phyloP scores from a whole-genome alignment of 2,797 vertebrate genomes.

The Petrocephalus schoutedeni region DNA sequence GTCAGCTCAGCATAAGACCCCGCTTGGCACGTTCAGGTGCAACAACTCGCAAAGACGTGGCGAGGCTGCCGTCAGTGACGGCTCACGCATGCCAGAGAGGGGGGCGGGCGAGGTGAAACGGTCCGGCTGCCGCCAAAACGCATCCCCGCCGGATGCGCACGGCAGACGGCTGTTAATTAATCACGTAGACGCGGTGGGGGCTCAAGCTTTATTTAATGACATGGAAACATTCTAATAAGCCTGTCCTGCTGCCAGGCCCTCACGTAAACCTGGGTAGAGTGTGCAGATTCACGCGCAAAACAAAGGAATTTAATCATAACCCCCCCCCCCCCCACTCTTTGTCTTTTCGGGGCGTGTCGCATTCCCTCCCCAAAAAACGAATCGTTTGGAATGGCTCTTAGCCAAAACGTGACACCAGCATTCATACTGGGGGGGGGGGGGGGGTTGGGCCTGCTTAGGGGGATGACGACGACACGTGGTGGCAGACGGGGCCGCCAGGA shows the following conservation, averaged over 20 bases:
- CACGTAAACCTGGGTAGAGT: constrained; percentile 48
- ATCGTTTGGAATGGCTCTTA: constrained; percentile 40
- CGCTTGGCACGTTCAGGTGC: background rate
- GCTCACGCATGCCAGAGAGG: background rate
- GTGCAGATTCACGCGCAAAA: constrained; percentile 40
- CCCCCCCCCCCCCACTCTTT: constrained; percentile 34
- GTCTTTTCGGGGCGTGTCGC: constrained; percentile 31
- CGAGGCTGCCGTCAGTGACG: background rate
- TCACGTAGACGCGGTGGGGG: constrained; percentile 56
- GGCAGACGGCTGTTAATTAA: constrained; percentile 65
- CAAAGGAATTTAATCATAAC: constrained; percentile 34
- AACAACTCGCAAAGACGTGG: background rate
- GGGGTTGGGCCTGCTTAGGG: background rate
- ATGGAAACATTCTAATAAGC: constrained; percentile 69
- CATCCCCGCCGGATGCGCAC: constrained; percentile 25
- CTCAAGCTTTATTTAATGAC: constrained; percentile 66
- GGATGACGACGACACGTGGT: background rate
- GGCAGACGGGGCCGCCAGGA: background rate
- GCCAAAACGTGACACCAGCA: constrained; percentile 34
- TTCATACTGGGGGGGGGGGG: background rate
- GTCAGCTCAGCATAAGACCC: background rate
- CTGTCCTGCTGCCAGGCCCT: constrained; percentile 59
- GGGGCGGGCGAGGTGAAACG: constrained; percentile 49
- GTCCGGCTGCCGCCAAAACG: constrained; percentile 36
- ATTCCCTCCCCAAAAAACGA: constrained; percentile 43